A percentile compares a stretch with the other conserved stretches of the same genome.
Evolutionary conservation across 2,113 vertebrate genomes (phyloP).

Genomic region (Benthochromis sp.): DNA sequence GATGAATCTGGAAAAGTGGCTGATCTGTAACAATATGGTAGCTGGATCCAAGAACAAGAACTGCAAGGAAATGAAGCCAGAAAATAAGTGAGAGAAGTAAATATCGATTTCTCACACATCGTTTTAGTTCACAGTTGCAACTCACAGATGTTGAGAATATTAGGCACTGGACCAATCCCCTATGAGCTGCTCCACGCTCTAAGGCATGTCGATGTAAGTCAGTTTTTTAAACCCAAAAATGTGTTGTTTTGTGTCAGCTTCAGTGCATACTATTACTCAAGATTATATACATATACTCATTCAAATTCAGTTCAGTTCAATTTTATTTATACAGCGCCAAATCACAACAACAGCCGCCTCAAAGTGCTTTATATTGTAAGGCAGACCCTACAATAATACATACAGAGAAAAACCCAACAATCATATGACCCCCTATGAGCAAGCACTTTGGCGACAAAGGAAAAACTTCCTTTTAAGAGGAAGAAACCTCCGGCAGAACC

Average conservation of each 20-base stretch:
- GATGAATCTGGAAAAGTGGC: neutral
- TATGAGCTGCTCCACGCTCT: neutral
- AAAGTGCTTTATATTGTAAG: neutral
- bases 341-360: neutral
- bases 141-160: neutral
- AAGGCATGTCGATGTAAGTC: neutral
- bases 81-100: neutral
- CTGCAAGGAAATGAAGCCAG: neutral
- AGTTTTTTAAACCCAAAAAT: neutral
- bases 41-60: neutral
- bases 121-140: neutral
- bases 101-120: neutral
- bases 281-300: neutral
- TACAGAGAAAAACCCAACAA: neutral
- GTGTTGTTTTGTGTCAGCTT: neutral
- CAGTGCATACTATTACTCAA: neutral
- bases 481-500: neutral
- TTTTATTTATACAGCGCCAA: neutral
- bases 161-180: neutral
- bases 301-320: neutral
- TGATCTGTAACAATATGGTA: neutral
- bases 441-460: neutral
- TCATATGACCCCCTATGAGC: neutral
- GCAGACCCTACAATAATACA: neutral
- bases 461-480: neutral